Evolutionary conservation across 2,888 invertebrate genomes (phyloP).

Genomic region (Phalera bucephala): DNA sequence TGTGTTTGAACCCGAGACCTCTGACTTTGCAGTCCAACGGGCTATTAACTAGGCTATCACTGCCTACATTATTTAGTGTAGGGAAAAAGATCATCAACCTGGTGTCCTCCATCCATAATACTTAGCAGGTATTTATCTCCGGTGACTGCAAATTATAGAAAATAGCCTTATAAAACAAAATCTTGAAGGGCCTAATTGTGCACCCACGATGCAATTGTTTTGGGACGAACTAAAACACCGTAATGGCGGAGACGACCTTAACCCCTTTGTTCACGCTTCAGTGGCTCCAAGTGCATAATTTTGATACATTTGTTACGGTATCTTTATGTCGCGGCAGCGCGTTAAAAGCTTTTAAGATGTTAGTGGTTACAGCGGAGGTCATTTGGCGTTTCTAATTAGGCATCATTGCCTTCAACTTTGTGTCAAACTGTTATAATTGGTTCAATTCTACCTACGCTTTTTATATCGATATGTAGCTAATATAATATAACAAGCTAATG

Average conservation of each 20-base stretch:
- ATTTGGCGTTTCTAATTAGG: background rate
- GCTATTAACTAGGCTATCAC: no score
- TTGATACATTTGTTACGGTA: background rate
- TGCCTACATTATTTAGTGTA: no score
- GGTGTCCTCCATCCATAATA: no score
- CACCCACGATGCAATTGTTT: slow-evolving; percentile 1
- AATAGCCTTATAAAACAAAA: background rate
- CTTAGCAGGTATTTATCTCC: background rate
- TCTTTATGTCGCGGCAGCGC: background rate
- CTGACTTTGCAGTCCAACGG: no score
- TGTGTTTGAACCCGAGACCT: no score
- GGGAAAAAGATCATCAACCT: no score
- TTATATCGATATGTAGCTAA: no score
- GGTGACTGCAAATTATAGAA: background rate
- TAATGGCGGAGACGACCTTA: slow-evolving; percentile 1
- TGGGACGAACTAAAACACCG: background rate
- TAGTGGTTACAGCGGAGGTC: background rate
- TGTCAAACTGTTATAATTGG: no score
- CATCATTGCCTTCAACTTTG: background rate
- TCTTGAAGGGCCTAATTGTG: background rate
- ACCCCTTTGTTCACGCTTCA: background rate
- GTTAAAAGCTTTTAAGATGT: background rate
- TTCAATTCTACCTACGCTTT: no score
- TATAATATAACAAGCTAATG: no score
- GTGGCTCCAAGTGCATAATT: background rate